Evolutionary conservation across 2,797 vertebrate species (phyloP), one percentile per base, ranked within the genome.

Genomic region (Peromyscus nudipes): DNA sequence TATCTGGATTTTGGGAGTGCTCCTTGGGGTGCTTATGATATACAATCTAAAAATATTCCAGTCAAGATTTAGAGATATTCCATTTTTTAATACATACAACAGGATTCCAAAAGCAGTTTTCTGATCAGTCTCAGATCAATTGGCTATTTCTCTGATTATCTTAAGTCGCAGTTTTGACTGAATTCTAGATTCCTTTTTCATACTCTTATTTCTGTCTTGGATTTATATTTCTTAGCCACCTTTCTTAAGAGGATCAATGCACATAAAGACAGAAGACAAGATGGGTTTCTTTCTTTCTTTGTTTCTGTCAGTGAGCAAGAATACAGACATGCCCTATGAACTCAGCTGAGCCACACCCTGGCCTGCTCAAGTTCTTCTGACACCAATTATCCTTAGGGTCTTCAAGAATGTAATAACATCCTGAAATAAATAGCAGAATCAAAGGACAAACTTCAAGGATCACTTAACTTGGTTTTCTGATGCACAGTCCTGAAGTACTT

Each of bases 401-500:
- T 71, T 92, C 34, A 86, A 88, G 27, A 34, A 31, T 31, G 0
- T 9, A 84, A 85, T 13, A 65, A 57, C 5, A n/a, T 85, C 76
- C 34, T 92, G 52, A 86, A 82, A 89, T 57, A 79, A 86, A 40
- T 25, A 94, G 31, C 55, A 65, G 62, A 75, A 6, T 46, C 65
- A 46, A 69, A 71, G 23, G 40, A 17, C 34, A 85, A 94, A 79
- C 31, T 89, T 37, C 17, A 81, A 82, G 2, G 21, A 7, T 71
- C 25, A 69, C 25, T 85, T 29, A 16, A n/a, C 23, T 86, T 93
- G 64, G 0, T n/a, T 95, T 93, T 92, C 67, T 77, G 85, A n/a
- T 71, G 1, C 62, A 89, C 34, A 37, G 37, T 80, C 23, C 17
- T 60, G 82, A 71, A 89, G 37, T 89, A 93, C 86, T 92, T 96